These are phyloP conservation scores for Muntiacus muntjak DNA, from an alignment of 2,113 vertebrate genomes.

Conservation along the genomic window DNA sequence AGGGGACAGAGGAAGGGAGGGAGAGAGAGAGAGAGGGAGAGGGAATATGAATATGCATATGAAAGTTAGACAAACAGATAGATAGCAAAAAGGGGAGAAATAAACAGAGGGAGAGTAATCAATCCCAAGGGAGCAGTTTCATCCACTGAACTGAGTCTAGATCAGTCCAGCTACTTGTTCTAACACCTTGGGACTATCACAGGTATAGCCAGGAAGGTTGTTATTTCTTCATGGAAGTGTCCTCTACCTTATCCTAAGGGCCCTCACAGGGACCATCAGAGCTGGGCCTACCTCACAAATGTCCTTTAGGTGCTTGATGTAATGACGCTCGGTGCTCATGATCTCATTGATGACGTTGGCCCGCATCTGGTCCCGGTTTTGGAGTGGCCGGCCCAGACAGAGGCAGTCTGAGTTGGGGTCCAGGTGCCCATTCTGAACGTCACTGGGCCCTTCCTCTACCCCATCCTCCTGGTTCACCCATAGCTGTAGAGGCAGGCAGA, in stretches of 20 bases:
- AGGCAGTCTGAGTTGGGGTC: conserved; percentile 96
- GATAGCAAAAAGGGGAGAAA: not conserved
- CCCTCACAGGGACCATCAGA: not conserved
- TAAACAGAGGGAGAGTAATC: not conserved
- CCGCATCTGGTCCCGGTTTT: conserved; percentile 99
- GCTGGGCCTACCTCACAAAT: conserved; percentile 92
- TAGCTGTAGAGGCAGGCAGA: conserved; percentile 82
- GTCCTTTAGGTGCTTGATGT: conserved; percentile 99
- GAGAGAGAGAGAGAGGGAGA: not conserved
- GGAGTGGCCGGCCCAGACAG: conserved; percentile 93
- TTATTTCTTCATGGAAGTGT: not conserved
- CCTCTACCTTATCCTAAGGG: not conserved
- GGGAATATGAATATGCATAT: not conserved
- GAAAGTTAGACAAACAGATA: not conserved
- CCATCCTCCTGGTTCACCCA: conserved; percentile 99
- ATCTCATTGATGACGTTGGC: conserved; percentile 99
- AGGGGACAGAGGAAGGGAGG: not conserved
- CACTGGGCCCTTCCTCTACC: conserved; percentile 94
- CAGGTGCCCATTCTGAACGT: conserved; percentile 96
- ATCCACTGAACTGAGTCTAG: not conserved
- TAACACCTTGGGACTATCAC: not conserved
- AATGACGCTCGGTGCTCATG: conserved; percentile 99
- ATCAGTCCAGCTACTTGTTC: not conserved
- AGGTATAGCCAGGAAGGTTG: not conserved
- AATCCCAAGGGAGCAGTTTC: not conserved